Evolutionary conservation across 2,797 vertebrate species (phyloP).

Genomic region (Rhinoraja longicauda): DNA sequence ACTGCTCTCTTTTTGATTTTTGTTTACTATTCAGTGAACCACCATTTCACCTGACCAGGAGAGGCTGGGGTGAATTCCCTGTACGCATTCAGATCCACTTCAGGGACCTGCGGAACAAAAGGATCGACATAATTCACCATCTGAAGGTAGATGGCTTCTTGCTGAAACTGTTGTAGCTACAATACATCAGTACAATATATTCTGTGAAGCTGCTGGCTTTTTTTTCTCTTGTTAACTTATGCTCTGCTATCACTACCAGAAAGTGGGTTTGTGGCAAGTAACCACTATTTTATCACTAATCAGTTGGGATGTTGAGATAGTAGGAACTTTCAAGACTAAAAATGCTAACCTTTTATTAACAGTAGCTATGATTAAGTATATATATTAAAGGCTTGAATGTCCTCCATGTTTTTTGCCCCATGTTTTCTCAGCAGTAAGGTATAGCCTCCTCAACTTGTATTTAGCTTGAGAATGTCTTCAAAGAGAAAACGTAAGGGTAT

Average conservation of each 20-base stretch:
- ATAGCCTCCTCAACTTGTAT: not conserved
- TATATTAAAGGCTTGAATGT: not conserved
- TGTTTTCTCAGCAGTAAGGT: not conserved
- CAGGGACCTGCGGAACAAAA: constrained; percentile 95
- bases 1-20: not conserved
- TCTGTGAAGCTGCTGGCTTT: not conserved
- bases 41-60: constrained; percentile 91
- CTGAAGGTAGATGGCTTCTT: constrained; percentile 73
- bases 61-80: constrained; percentile 97
- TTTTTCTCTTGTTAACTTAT: not conserved
- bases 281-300: not conserved
- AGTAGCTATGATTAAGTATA: not conserved
- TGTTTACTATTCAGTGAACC: constrained; percentile 69
- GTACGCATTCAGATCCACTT: constrained; percentile 98
- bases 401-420: not conserved
- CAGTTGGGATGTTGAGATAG: not conserved
- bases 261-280: not conserved
- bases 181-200: not conserved
- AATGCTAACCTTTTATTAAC: not conserved
- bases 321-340: not conserved
- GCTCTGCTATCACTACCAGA: not conserved
- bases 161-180: not conserved
- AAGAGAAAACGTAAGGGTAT: not conserved
- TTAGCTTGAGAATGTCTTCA: not conserved
- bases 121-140: constrained; percentile 97